phyloP scores from a whole-genome alignment of 1,140 invertebrate genomes.

The Caenorhabditis brenneri region DNA sequence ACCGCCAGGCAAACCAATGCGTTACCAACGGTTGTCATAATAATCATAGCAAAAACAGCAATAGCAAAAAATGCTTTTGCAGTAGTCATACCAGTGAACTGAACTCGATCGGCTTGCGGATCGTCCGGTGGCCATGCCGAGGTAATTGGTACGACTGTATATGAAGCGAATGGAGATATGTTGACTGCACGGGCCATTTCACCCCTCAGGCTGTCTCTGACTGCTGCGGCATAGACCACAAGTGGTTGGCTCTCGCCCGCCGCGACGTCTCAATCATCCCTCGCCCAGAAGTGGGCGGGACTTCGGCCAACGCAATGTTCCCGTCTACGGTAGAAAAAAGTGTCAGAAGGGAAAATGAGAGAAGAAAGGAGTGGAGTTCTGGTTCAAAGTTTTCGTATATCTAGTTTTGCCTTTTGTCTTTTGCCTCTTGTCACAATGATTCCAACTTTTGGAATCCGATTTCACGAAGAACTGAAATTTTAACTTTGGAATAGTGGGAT shows the following conservation, averaged over 20 bases:
- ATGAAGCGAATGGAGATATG: slow-evolving; percentile 45
- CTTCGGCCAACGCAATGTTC: slow-evolving; percentile 33
- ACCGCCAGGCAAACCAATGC: slow-evolving; percentile 74
- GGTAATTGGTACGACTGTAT: slow-evolving; percentile 46
- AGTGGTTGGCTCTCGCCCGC: slow-evolving; percentile 40
- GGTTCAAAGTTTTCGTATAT: neutral
- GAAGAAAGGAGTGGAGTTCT: neutral
- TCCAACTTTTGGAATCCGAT: neutral
- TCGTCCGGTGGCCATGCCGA: slow-evolving; percentile 34
- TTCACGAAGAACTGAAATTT: neutral
- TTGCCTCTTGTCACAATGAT: neutral
- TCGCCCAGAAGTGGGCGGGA: slow-evolving; percentile 13
- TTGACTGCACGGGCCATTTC: slow-evolving; percentile 49
- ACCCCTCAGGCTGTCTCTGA: slow-evolving; percentile 35
- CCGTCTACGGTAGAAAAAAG: slow-evolving; percentile 37
- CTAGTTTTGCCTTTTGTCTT: slow-evolving; percentile 17
- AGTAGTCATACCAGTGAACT: neutral
- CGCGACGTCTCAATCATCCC: slow-evolving; percentile 37
- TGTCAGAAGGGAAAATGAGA: slow-evolving; percentile 14
- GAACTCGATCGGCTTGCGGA: neutral
- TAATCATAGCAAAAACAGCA: slow-evolving; percentile 65
- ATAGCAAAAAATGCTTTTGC: slow-evolving; percentile 32
- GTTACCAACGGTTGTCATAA: slow-evolving; percentile 72
- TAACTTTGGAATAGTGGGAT: too few species aligned
- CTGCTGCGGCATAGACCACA: slow-evolving; percentile 37